Evolutionary conservation across 2,888 invertebrate species (phyloP).

Genomic region (Cephus pygmeus): DNA sequence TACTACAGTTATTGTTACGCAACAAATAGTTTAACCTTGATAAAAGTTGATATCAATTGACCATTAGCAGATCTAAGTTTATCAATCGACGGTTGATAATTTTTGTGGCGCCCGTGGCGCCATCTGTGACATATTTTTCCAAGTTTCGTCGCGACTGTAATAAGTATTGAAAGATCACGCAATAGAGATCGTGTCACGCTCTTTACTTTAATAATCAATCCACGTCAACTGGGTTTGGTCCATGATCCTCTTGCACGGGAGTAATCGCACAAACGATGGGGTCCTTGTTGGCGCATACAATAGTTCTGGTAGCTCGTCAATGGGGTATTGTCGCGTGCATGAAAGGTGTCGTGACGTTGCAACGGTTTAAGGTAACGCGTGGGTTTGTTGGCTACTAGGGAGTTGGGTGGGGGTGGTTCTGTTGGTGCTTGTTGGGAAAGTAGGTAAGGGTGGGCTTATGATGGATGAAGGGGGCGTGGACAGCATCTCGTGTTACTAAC

Average conservation of each 20-base stretch:
- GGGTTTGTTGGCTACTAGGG: neutral
- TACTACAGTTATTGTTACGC: no score
- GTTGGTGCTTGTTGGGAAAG: neutral
- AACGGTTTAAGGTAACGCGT: neutral
- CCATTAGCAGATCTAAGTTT: neutral
- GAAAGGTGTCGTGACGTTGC: neutral
- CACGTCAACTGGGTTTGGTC: neutral
- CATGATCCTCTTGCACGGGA: neutral
- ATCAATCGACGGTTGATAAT: neutral
- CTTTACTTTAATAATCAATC: conserved; percentile 2
- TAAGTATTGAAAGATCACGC: neutral
- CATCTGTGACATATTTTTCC: neutral
- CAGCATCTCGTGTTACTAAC: conserved; percentile 40
- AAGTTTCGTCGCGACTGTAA: neutral
- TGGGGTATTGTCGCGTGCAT: neutral
- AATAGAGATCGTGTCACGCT: neutral
- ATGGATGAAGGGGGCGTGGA: conserved; percentile 43
- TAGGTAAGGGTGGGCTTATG: conserved; percentile 25
- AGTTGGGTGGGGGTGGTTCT: neutral
- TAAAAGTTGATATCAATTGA: no score
- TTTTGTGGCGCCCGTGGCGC: neutral
- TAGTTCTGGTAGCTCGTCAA: neutral
- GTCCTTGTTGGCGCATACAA: neutral
- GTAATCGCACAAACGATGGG: neutral
- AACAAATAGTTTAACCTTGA: no score